phyloP scores from a whole-genome alignment of 2,888 invertebrate genomes.

The Drosophila paucipuncta region DNA sequence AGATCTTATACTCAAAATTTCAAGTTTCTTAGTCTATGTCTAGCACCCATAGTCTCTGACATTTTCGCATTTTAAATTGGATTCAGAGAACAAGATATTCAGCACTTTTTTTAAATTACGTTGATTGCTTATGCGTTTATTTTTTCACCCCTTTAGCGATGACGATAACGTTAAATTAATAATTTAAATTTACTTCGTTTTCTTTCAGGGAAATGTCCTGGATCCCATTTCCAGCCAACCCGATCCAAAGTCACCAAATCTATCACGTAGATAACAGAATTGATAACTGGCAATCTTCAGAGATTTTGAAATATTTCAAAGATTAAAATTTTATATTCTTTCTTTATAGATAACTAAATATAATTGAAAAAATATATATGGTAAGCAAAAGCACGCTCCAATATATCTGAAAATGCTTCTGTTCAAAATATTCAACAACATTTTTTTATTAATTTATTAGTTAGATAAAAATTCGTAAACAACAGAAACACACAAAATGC shows the following conservation, averaged over 20 bases:
- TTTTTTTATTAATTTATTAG: not conserved
- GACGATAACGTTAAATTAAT: not conserved
- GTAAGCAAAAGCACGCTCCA: not conserved
- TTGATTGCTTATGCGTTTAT: not conserved
- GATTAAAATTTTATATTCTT: not conserved
- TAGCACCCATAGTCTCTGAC: too few species aligned
- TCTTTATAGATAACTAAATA: not conserved
- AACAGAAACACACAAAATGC: not conserved
- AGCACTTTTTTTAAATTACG: not conserved
- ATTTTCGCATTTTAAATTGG: too few species aligned
- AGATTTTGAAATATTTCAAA: not conserved
- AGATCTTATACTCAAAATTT: too few species aligned
- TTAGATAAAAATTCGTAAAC: not conserved
- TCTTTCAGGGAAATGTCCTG: not conserved
- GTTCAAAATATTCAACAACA: not conserved
- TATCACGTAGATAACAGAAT: not conserved
- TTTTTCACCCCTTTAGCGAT: not conserved
- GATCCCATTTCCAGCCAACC: too few species aligned
- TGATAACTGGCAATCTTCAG: not conserved
- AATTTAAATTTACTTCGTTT: not conserved
- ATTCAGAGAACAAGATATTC: not conserved
- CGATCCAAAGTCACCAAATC: too few species aligned
- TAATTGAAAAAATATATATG: not conserved
- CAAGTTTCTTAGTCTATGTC: too few species aligned
- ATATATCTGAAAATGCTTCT: not conserved